Percentiles rank a stretch among this genome's conserved stretches.
Conservation (phyloP, 2,113 vertebrate species). For the Eubucco bourcierii region DNA sequence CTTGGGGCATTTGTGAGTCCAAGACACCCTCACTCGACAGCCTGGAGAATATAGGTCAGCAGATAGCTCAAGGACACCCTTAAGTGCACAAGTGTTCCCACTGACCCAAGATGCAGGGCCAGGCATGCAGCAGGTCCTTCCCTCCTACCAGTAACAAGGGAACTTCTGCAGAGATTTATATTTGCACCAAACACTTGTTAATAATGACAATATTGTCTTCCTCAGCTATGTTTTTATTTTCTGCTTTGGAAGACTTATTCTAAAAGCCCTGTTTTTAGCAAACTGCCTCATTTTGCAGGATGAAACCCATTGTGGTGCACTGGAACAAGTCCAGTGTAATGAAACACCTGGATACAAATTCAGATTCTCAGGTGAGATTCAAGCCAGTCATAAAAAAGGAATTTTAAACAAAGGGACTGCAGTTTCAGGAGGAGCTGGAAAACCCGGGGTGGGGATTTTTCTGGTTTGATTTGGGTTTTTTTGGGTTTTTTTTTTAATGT, state of each 20-base stretch:
- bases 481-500: neutral
- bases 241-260: neutral
- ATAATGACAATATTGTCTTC: neutral
- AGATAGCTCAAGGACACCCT: neutral
- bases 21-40: neutral
- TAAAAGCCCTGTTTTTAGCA: neutral
- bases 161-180: neutral
- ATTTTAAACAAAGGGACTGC: neutral
- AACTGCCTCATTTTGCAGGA: neutral
- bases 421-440: neutral
- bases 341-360: neutral
- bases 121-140: accelerated
- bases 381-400: neutral
- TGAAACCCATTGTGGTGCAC: neutral
- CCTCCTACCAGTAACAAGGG: neutral
- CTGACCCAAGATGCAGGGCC: neutral
- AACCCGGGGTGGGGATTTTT: neutral
- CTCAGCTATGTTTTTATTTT: neutral
- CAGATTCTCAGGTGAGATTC: neutral
- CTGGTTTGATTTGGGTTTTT: neutral
- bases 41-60: neutral
- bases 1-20: neutral
- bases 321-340: neutral
- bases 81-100: accelerated
- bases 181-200: neutral